A percentile compares a stretch with the other conserved stretches of the same genome.
phyloP scores from a whole-genome alignment of 2,797 vertebrate genomes.

The Garrulus glandarius region DNA sequence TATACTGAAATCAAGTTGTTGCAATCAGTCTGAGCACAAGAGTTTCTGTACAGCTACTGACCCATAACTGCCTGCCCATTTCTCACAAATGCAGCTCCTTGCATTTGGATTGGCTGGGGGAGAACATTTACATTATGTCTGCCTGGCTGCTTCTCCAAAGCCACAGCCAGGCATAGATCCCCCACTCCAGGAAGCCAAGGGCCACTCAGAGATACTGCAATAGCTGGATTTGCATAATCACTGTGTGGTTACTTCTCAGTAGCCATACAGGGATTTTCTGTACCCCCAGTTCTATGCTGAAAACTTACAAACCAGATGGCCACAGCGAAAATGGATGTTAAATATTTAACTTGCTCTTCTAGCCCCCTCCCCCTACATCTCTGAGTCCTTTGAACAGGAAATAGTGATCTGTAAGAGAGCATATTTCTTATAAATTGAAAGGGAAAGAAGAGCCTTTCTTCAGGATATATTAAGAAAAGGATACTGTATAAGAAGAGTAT shows the following conservation, averaged over 20 bases:
- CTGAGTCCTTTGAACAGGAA: neutral
- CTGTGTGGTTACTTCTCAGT: neutral
- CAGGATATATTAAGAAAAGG: neutral
- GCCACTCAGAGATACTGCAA: neutral
- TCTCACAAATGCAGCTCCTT: neutral
- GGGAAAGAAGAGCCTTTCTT: neutral
- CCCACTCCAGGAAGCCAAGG: neutral
- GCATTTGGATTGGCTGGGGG: neutral
- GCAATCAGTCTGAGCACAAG: neutral
- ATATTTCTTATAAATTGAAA: neutral
- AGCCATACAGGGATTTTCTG: neutral
- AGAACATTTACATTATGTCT: neutral
- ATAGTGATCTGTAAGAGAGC: neutral
- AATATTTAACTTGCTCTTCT: neutral
- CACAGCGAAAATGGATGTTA: neutral
- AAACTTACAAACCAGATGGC: neutral
- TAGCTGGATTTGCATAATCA: neutral
- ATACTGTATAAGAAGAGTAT: neutral
- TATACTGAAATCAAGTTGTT: conserved; percentile 6
- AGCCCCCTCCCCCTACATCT: neutral
- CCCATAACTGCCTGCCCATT: neutral
- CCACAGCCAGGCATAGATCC: neutral
- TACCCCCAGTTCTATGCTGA: neutral
- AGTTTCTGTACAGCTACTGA: conserved; percentile 22
- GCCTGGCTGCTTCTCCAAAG: neutral